These are phyloP conservation scores for Cryptus viduatorius DNA, from an alignment of 2,888 invertebrate species.

Conservation along the genomic window DNA sequence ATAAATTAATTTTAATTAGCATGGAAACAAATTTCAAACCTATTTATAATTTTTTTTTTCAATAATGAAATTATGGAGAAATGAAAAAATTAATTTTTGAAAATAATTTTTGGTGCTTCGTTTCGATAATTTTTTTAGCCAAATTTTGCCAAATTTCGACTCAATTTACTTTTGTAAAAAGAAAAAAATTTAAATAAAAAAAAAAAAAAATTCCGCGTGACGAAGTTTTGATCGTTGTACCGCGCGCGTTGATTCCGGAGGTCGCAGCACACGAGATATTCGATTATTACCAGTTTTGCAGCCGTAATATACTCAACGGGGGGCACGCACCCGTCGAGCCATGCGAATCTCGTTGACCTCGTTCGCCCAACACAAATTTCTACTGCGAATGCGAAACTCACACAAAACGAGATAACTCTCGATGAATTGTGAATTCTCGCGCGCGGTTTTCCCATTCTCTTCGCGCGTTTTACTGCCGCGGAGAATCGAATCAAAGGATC, in stretches of 20 bases:
- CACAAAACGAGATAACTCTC: constrained; percentile 13
- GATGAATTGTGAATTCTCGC: constrained; percentile 33
- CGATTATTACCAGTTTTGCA: constrained; percentile 62
- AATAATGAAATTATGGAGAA: neutral
- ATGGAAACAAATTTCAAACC: too few relatives aligned
- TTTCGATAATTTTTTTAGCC: neutral
- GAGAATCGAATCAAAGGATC: constrained; percentile 8
- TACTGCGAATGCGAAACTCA: constrained; percentile 10
- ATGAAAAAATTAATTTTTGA: neutral
- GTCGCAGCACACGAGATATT: constrained; percentile 34
- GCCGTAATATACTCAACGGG: constrained; percentile 43
- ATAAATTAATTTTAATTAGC: too few relatives aligned
- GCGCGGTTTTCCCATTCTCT: constrained; percentile 2
- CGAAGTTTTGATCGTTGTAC: constrained; percentile 37
- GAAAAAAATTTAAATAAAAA: neutral
- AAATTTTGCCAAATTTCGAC: neutral
- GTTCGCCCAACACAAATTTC: neutral
- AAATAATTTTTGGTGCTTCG: too few relatives aligned
- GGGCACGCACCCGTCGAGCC: constrained; percentile 26
- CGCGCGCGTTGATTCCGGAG: constrained; percentile 3
- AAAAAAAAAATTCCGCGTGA: neutral
- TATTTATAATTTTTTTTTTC: neutral
- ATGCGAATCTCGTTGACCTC: constrained; percentile 59
- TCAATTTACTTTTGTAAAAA: neutral
- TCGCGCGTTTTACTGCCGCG: constrained; percentile 6